Evolutionary conservation across 2,888 invertebrate genomes (phyloP).

Genomic region (Drosophila conformis): DNA sequence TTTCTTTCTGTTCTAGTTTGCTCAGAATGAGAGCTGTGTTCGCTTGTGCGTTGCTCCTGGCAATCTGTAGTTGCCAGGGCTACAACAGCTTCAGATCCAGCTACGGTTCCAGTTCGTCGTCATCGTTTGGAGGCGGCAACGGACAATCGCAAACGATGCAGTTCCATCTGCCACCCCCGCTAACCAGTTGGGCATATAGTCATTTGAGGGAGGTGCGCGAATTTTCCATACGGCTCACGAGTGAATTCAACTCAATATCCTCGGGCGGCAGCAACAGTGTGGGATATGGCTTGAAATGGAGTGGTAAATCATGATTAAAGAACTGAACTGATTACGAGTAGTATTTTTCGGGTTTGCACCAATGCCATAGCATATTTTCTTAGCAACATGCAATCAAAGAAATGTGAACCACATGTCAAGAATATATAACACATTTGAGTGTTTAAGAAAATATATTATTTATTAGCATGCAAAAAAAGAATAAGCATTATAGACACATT

Average conservation of each 20-base stretch:
- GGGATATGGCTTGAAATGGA: constrained; percentile 65
- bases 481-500: neutral
- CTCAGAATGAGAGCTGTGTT: constrained; percentile 74
- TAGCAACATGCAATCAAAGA: neutral
- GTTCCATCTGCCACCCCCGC: constrained; percentile 43
- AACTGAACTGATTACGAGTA: neutral
- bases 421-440: neutral
- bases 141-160: constrained; percentile 32
- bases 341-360: neutral
- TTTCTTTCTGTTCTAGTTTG: constrained; percentile 43
- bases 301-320: constrained; percentile 67
- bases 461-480: neutral
- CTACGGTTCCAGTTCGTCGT: constrained; percentile 57
- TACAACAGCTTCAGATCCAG: constrained; percentile 57
- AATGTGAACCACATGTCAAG: neutral
- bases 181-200: constrained; percentile 77
- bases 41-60: constrained; percentile 70
- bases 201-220: constrained; percentile 79
- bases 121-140: constrained; percentile 43
- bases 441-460: neutral
- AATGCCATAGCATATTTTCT: neutral
- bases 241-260: constrained; percentile 80
- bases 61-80: constrained; percentile 60
- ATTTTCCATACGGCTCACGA: constrained; percentile 79
- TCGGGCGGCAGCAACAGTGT: constrained; percentile 52